These are phyloP conservation scores for Panulirus ornatus DNA, from an alignment of 1,140 invertebrate species.

Conservation along the genomic window DNA sequence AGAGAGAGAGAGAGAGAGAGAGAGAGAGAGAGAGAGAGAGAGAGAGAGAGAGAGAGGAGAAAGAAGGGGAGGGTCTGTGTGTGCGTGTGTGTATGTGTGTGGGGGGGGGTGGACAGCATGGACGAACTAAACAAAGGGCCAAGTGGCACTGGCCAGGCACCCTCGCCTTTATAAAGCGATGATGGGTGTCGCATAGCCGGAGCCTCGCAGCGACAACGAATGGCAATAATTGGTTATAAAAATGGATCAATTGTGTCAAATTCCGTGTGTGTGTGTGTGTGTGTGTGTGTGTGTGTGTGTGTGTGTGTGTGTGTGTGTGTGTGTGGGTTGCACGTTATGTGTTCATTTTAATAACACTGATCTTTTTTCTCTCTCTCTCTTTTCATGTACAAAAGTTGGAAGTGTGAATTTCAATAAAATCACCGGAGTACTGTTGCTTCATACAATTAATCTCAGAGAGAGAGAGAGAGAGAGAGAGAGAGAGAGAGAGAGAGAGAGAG, in stretches of 20 bases:
- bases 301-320: too few relatives aligned
- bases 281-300: too few relatives aligned
- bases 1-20: constrained; percentile 34
- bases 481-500: background rate
- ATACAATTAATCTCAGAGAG: background rate
- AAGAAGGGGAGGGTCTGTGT: too few relatives aligned
- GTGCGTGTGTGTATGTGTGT: too few relatives aligned
- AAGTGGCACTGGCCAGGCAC: background rate
- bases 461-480: background rate
- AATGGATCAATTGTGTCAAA: constrained; percentile 32
- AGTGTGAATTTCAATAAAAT: background rate
- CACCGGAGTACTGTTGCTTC: background rate
- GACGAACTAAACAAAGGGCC: background rate
- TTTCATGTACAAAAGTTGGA: background rate
- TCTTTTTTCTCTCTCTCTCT: background rate
- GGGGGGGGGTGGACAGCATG: too few relatives aligned
- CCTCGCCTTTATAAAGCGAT: constrained; percentile 25
- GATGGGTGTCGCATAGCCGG: constrained; percentile 31
- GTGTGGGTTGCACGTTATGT: background rate
- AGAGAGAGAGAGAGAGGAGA: background rate
- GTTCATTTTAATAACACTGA: constrained; percentile 29
- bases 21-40: constrained; percentile 21
- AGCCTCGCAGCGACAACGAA: constrained; percentile 26
- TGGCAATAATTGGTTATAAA: constrained; percentile 24
- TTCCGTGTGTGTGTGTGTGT: constrained; percentile 13